Evolutionary conservation across 2,797 vertebrate genomes (phyloP).

Genomic region (Bucorvus abyssinicus): DNA sequence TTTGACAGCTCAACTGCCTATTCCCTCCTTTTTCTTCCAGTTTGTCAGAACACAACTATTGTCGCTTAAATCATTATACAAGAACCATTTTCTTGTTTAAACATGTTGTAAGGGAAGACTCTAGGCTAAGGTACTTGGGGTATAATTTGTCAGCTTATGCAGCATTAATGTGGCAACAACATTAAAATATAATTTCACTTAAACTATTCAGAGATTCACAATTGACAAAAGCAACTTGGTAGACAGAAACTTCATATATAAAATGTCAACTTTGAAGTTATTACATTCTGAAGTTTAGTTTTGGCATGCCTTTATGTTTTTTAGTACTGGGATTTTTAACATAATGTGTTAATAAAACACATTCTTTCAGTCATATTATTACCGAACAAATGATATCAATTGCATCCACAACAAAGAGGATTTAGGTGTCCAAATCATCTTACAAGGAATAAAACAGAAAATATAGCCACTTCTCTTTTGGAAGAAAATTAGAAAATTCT

Average conservation of each 20-base stretch:
- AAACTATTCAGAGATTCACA: neutral
- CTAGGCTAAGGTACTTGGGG: neutral
- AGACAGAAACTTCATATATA: neutral
- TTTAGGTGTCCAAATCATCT: neutral
- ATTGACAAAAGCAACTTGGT: neutral
- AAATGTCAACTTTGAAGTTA: neutral
- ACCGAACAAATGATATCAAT: neutral
- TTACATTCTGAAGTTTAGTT: neutral
- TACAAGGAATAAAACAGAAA: neutral
- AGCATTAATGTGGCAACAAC: constrained; percentile 2
- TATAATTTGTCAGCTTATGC: neutral
- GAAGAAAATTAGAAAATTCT: neutral
- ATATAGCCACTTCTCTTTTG: neutral
- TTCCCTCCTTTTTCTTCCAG: neutral
- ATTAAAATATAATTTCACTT: neutral
- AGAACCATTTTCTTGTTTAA: neutral
- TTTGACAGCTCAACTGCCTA: neutral
- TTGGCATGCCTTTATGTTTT: neutral
- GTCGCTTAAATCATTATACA: neutral
- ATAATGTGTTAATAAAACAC: neutral
- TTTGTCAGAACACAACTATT: neutral
- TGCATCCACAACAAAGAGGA: neutral
- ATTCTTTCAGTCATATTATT: neutral
- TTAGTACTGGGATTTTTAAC: neutral
- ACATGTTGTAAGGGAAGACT: neutral